A percentile compares a stretch with the other conserved stretches of the same genome.
Evolutionary conservation across 2,888 invertebrate species (phyloP).

Genomic region (Phymatocera aterrima): DNA sequence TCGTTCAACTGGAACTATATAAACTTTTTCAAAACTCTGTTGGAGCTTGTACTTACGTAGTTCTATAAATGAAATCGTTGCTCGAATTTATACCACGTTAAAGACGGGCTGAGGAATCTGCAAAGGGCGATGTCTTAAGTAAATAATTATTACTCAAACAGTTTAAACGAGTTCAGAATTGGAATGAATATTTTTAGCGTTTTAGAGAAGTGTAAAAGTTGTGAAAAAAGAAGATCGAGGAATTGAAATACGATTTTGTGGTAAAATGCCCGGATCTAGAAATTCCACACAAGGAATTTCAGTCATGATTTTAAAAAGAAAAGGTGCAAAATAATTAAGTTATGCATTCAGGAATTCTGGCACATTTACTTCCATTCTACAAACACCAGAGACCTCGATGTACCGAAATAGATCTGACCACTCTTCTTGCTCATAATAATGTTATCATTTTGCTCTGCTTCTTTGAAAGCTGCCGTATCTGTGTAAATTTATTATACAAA

Average conservation of each 20-base stretch:
- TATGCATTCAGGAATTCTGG: not conserved
- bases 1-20: not conserved
- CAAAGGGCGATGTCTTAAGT: slow-evolving; percentile 12
- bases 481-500: not conserved
- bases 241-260: no score
- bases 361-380: not conserved
- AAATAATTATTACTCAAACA: not conserved
- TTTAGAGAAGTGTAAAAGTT: no score
- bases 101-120: not conserved
- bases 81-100: not conserved
- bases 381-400: not conserved
- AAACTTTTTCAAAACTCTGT: not conserved
- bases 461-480: not conserved
- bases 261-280: no score
- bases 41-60: no score
- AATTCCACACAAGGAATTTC: no score
- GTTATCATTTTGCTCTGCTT: not conserved
- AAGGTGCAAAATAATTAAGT: not conserved
- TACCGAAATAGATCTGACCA: not conserved
- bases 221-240: no score
- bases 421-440: not conserved
- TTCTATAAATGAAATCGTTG: slow-evolving; percentile 19
- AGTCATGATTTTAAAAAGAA: no score
- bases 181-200: no score
- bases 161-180: no score